phyloP scores from a whole-genome alignment of 2,888 invertebrate genomes.

The Sialis lutaria region DNA sequence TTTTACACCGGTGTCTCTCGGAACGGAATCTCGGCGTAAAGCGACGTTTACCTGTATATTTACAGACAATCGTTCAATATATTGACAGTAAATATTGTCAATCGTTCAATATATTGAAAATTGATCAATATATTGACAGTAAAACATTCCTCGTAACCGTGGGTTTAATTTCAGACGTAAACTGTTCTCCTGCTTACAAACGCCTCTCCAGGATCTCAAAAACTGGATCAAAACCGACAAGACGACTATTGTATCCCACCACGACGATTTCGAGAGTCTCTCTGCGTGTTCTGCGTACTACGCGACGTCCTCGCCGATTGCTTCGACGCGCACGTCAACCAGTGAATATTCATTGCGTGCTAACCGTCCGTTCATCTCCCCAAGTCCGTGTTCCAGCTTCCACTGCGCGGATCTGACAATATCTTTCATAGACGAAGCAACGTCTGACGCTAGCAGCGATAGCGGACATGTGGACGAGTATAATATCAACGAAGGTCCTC shows the following conservation, averaged over 20 bases:
- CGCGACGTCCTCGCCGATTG: conserved; percentile 7
- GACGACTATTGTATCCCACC: conserved; percentile 3
- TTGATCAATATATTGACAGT: no score
- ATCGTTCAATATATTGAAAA: no score
- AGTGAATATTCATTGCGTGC: conserved; percentile 20
- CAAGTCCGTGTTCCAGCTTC: conserved; percentile 20
- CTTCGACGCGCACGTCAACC: conserved; percentile 13
- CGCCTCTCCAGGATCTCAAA: conserved; percentile 34
- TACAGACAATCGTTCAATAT: no score
- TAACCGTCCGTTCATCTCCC: conserved; percentile 13
- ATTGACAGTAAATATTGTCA: no score
- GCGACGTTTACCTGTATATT: no score
- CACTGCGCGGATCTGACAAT: conserved; percentile 25
- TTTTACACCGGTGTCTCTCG: no score
- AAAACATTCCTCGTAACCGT: no score
- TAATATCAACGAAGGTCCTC: conserved; percentile 1
- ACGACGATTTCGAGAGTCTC: conserved; percentile 22
- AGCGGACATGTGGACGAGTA: conserved; percentile 5
- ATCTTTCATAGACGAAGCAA: conserved; percentile 24
- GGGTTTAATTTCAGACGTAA: conserved; percentile 26
- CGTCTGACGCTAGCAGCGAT: conserved; percentile 16
- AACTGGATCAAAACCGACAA: conserved; percentile 32
- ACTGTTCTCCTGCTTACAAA: conserved; percentile 38
- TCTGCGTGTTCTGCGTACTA: conserved; percentile 25
- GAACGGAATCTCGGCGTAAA: no score